Base-by-base conservation (phyloP, 1,140 invertebrate genomes). In the Eupristina koningsbergeri region DNA sequence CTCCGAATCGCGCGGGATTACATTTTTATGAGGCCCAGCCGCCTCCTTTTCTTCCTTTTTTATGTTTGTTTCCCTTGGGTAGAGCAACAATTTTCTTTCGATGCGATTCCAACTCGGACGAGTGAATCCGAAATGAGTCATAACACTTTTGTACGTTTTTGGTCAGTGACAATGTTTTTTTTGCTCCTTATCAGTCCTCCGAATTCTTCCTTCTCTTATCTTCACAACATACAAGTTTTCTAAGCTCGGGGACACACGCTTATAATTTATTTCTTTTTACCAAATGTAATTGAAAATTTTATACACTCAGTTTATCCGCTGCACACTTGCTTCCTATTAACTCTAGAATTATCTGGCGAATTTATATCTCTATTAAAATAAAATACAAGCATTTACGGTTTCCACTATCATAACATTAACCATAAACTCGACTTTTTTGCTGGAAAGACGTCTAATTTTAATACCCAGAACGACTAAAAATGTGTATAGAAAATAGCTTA, bases 1-100 rank as follows among this genome's bases (percentile, higher is more conserved):
- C 39, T 67, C 82, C 69, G 85, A 89, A 89, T 89, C 86, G 69
- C 80, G 83, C n/a, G 85, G 87, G 80, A 82, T 82, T 76, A 82
- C 19, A 71, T 67, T 75, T 82, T 41, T 63, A 76, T 50, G 53
- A 13, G 29, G 71, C 3, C 73, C 45, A 8, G 29, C 8, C 22
- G 15, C 29, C 29, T 29, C n/a, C 63, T 67, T 22, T 47, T n/a
- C 6, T 31, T 36, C 39, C 36, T 75, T 17, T 58, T 75, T 50
- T 74, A 31, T 45, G n/a, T 74, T 19, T 74, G 13, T 81, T 81
- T 63, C 31, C 13, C 29, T 19, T 63, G 8, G 34, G 64, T 26
- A 5, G 7, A 6, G 22, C 36, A 0, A 50, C 8, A 67, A 29
- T 79, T 29, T 64, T 39, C 34, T 8, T 22, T 64, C 36, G 50